phyloP scores from a whole-genome alignment of 1,140 invertebrate genomes.

The Apis florea region DNA sequence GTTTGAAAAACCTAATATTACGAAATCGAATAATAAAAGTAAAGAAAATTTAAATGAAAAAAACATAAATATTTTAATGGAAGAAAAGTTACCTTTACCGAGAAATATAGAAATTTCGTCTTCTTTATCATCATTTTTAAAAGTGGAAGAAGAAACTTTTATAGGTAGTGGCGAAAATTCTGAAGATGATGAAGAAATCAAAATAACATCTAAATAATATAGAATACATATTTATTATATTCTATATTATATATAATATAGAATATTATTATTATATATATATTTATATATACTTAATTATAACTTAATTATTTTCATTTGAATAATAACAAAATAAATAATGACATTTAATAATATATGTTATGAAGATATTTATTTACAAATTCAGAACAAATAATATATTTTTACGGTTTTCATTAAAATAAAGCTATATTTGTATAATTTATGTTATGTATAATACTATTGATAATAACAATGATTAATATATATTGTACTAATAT shows the following conservation, averaged over 20 bases:
- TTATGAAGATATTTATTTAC: constrained; percentile 32
- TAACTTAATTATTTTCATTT: not conserved
- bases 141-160: constrained; percentile 73
- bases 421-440: constrained; percentile 18
- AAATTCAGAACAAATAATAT: constrained; percentile 26
- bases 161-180: constrained; percentile 77
- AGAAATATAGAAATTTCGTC: constrained; percentile 12
- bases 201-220: not conserved
- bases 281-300: not conserved
- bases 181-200: constrained; percentile 65
- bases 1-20: not conserved
- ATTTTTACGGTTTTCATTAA: not conserved
- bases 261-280: not conserved
- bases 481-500: not conserved
- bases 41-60: not conserved
- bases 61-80: not conserved
- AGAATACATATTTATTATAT: not conserved
- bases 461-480: constrained; percentile 10
- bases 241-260: too few species aligned
- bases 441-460: not conserved
- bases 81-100: constrained; percentile 43
- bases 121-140: constrained; percentile 52
- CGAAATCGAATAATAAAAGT: not conserved
- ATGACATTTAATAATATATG: not conserved
- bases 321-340: not conserved